Evolutionary conservation across 2,797 vertebrate genomes (phyloP).

Genomic region (Botia kubotai): DNA sequence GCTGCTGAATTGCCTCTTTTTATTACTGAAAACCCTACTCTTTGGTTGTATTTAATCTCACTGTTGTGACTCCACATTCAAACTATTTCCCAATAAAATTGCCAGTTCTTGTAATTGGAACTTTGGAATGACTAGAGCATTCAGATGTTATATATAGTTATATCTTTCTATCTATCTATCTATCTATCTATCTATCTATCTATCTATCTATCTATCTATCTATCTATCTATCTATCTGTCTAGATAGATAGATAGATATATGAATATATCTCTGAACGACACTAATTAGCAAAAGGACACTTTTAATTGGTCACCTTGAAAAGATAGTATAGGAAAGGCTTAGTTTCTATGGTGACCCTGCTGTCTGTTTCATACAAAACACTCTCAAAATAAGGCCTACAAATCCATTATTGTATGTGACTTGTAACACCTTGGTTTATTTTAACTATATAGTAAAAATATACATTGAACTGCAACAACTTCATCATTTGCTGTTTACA

Average conservation of each 20-base stretch:
- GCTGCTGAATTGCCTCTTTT: neutral
- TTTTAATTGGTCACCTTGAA: conserved; percentile 39
- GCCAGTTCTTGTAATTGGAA: conserved; percentile 28
- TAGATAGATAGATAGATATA: too few species aligned
- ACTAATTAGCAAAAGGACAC: conserved; percentile 51
- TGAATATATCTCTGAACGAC: conserved; percentile 19
- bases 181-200: neutral
- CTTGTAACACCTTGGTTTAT: neutral
- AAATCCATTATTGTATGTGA: neutral
- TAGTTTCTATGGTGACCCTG: conserved; percentile 23
- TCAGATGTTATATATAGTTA: conserved; percentile 50
- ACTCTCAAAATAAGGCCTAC: neutral
- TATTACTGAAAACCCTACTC: neutral
- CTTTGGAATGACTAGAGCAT: conserved; percentile 11
- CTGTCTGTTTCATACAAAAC: conserved; percentile 2
- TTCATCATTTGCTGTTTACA: too few species aligned
- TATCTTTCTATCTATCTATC: too few species aligned
- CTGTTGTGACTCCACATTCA: conserved; percentile 17
- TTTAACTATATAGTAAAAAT: neutral
- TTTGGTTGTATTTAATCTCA: neutral
- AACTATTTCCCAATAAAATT: conserved; percentile 10
- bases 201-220: too few species aligned
- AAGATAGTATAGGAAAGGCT: conserved; percentile 33
- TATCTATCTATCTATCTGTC: too few species aligned
- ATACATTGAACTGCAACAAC: neutral